Evolutionary conservation across 2,113 vertebrate genomes (phyloP).

Genomic region (Pipra filicauda): DNA sequence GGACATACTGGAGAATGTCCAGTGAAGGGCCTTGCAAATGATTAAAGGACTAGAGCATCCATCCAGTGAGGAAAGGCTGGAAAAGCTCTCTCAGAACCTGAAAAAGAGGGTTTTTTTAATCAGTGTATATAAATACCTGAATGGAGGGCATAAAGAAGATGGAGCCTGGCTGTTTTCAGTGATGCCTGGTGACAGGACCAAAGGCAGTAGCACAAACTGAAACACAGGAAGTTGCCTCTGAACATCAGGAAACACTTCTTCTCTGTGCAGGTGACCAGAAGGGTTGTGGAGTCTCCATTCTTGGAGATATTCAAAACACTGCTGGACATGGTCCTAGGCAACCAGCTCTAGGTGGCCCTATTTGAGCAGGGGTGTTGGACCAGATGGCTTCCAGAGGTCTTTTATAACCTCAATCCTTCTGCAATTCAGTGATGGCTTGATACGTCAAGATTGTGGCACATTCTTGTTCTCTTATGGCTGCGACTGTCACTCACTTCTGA

Average conservation of each 20-base stretch:
- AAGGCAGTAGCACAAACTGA: neutral
- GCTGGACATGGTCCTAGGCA: neutral
- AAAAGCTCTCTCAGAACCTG: neutral
- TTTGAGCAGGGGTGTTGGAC: neutral
- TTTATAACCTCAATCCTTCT: neutral
- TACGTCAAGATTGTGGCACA: fast-evolving
- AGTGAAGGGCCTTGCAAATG: neutral
- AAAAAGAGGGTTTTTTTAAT: neutral
- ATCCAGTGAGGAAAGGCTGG: neutral
- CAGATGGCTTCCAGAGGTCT: neutral
- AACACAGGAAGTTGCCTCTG: neutral
- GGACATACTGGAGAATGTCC: neutral
- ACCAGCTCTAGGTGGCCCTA: neutral
- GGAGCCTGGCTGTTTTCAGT: neutral
- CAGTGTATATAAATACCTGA: neutral
- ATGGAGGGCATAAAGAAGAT: fast-evolving
- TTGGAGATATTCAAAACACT: neutral
- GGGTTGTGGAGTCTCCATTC: neutral
- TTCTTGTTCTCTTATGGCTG: neutral
- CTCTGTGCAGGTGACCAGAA: neutral
- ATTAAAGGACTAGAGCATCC: neutral
- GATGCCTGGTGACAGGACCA: neutral
- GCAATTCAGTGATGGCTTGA: neutral
- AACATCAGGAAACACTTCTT: neutral
- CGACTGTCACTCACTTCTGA: neutral